Evolutionary conservation across 1,140 invertebrate genomes (phyloP), one percentile per base, ranked within the genome.

Genomic region (Trinorchestia longiramus): DNA sequence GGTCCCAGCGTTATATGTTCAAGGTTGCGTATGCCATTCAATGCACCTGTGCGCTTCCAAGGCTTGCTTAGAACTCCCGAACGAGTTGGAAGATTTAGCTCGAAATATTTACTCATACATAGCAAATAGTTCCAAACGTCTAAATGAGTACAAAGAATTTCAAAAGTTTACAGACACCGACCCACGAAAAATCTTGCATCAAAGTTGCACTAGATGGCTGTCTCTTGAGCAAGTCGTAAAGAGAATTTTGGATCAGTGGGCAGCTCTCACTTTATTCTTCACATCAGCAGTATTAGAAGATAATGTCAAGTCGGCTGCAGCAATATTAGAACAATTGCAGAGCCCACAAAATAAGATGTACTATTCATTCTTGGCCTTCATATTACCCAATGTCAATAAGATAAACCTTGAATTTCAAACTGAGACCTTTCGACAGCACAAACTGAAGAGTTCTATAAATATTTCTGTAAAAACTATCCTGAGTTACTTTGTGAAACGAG

Each of bases 171-270:
- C 96, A 95, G 62, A 96, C 40, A 62, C 87, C 44, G 43, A 62
- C 41, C 91, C 87, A 44, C 53, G 95, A 43, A 95, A 77, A 95
- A 95, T 96, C 77, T 87, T 96, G 41, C 96, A 95, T 53, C 53
- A 95, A 91, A 96, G 87, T 53, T 95, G 95, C 40, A 96, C 90
- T 41, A 43, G 96, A 44, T 96, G 96, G 96, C 88, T 96, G 87
- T 96, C 96, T 47, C 90, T 96, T 87, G 92, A 96, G 95, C 44
- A 95, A 53, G 96, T 95, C 28, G 95, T 96, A 43, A 96, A 90
- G 91, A 96, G 96, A 96, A 92, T 96, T n/a, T 90, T 96, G 77
- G 96, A 96, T 88, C 96, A 96, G 87, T 96, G 96, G 96, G 87
- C 95, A 44, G 95, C 96, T 94, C 96, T 96, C 44, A 90, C 44